phyloP scores from a whole-genome alignment of 2,888 invertebrate genomes.

The Copidosoma aretas region DNA sequence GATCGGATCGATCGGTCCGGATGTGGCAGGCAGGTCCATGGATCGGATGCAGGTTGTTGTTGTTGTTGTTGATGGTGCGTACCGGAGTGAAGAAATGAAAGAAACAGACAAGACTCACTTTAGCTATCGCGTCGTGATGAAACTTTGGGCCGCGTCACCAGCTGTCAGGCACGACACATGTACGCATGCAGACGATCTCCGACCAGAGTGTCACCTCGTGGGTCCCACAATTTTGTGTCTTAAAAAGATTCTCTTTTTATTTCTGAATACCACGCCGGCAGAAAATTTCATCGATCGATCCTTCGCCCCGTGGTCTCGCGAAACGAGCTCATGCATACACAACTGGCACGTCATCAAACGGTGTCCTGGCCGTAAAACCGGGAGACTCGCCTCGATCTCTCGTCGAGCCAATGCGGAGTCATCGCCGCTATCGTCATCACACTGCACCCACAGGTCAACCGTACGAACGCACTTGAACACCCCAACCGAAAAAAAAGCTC shows the following conservation, averaged over 20 bases:
- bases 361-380: background rate
- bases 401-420: background rate
- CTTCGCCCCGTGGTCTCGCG: too few relatives aligned
- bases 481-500: too few relatives aligned
- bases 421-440: background rate
- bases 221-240: background rate
- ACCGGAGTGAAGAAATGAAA: constrained; percentile 42
- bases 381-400: too few relatives aligned
- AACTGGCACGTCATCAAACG: background rate
- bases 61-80: constrained; percentile 41
- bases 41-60: constrained; percentile 38
- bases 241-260: too few relatives aligned
- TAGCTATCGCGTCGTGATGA: constrained; percentile 41
- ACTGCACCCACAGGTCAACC: constrained; percentile 5
- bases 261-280: too few relatives aligned
- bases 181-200: background rate
- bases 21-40: constrained; percentile 36
- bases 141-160: background rate
- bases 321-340: too few relatives aligned
- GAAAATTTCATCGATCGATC: too few relatives aligned
- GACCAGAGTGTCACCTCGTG: background rate
- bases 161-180: too few relatives aligned
- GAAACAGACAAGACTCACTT: constrained; percentile 48
- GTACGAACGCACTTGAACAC: background rate
- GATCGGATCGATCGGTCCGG: background rate